Base-by-base conservation (phyloP, 2,797 vertebrate genomes). In the Enteromius viviparus region DNA sequence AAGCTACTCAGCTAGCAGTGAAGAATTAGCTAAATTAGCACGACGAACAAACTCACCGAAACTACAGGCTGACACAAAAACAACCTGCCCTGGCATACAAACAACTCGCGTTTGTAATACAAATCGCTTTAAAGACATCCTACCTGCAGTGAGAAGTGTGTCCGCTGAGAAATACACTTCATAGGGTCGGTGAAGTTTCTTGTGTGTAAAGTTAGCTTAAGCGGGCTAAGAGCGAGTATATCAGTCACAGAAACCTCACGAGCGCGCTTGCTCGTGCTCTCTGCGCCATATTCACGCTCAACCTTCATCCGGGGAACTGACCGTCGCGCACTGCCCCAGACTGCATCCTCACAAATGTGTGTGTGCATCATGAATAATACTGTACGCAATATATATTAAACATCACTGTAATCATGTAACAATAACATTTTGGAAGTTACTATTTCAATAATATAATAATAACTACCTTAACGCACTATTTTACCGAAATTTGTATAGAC, bases 271-370 rank as follows among this genome's bases (percentile, higher is more conserved):
- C 78, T 77, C 81, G 81, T 60, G 74, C 64, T 77, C 84, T 68
- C 85, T 74, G 69, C 85, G 78, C 85, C 88, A 88, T 88, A 72
- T 81, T 88, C 81, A 88, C 81, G 7, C 37, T 42, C 37, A 76
- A 65, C 47, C 78, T 84, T 81, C 85, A 88, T 88, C 87, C 87
- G 87, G 87, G 87, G 17, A 87, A 51, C 45, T 42, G 21, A 5
- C 1, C 1, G 72, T 1, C 6, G 26, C 11, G 47, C 77, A 55
- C 42, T 65, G 76, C 51, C 71, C 9, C 82, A 79, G 32, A 8
- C n/a, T 3, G 42, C 51, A 4, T 32, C 0, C 12, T 19, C 49
- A 6, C 64, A 10, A 19, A 5, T 26, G n/a, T 40, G 40, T 9
- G 40, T 9, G 37, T 70, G 32, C 10, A n/a, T 64, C 29, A 64